Evolutionary conservation across 2,797 vertebrate species (phyloP).

Genomic region (Protosalanx chinensis): DNA sequence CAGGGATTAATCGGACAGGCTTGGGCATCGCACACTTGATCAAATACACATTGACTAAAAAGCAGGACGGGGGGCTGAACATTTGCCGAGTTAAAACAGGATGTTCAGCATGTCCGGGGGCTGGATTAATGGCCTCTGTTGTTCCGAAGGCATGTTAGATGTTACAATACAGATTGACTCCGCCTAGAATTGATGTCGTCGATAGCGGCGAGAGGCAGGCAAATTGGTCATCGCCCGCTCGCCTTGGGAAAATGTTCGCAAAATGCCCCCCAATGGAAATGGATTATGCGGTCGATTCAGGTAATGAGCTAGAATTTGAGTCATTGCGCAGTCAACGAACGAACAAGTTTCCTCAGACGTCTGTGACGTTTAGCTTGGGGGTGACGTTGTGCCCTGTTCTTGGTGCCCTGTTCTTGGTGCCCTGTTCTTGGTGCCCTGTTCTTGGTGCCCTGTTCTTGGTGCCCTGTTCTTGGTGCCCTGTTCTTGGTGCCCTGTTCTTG

Average conservation of each 20-base stretch:
- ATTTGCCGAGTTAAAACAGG: slow-evolving; percentile 36
- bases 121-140: slow-evolving; percentile 50
- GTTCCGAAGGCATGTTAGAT: slow-evolving; percentile 39
- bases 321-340: slow-evolving; percentile 37
- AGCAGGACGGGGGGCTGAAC: slow-evolving; percentile 50
- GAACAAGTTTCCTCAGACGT: background rate
- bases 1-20: slow-evolving; percentile 65
- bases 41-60: slow-evolving; percentile 62
- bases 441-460: too few species aligned
- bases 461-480: too few species aligned
- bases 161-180: slow-evolving; percentile 53
- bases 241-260: too few species aligned
- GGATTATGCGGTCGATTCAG: slow-evolving; percentile 21
- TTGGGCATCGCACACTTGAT: slow-evolving; percentile 61
- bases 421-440: too few species aligned
- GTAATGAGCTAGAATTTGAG: slow-evolving; percentile 27
- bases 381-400: background rate
- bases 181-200: slow-evolving; percentile 39
- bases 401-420: too few species aligned
- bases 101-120: slow-evolving; percentile 21
- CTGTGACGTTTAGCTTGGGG: background rate
- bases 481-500: too few species aligned
- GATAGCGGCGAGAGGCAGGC: slow-evolving; percentile 26
- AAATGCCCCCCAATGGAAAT: slow-evolving; percentile 33
- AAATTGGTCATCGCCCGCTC: slow-evolving; percentile 44